Conservation (phyloP, 2,888 invertebrate species). For the Plebejus melissa region DNA sequence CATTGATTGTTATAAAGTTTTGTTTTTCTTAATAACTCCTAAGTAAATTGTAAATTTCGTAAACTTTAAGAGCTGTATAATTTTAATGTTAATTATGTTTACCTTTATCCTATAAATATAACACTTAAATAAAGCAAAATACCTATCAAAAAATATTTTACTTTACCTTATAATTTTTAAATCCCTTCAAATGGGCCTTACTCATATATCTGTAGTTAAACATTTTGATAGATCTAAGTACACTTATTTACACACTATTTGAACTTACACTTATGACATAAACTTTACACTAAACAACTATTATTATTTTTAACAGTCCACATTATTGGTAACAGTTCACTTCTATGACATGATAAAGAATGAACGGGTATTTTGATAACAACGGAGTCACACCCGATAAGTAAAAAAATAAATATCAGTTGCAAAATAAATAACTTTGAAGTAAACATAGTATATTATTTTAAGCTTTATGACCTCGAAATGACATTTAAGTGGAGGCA, state of each 20-base stretch:
- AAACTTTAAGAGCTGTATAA: no score
- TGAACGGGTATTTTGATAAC: conserved; percentile 15
- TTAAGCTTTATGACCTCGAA: no score
- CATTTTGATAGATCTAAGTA: conserved; percentile 42
- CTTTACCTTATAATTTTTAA: conserved; percentile 92
- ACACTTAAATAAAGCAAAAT: neutral
- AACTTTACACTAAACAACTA: neutral
- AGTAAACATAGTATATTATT: no score
- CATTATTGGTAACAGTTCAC: conserved; percentile 9
- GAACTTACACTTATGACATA: neutral
- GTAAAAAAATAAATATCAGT: neutral
- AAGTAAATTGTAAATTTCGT: no score
- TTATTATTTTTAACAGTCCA: neutral
- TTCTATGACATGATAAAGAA: conserved; percentile 12
- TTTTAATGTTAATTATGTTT: no score
- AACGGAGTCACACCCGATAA: conserved; percentile 11
- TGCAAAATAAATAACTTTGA: neutral
- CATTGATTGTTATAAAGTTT: no score
- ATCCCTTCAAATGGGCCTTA: conserved; percentile 90
- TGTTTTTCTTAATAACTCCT: no score
- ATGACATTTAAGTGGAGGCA: no score
- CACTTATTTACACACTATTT: neutral
- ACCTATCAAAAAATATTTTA: neutral
- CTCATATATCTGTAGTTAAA: conserved; percentile 87
- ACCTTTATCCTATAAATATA: no score